These are phyloP conservation scores for Cantharis lateralis DNA, from an alignment of 2,888 invertebrate genomes.

Conservation along the genomic window DNA sequence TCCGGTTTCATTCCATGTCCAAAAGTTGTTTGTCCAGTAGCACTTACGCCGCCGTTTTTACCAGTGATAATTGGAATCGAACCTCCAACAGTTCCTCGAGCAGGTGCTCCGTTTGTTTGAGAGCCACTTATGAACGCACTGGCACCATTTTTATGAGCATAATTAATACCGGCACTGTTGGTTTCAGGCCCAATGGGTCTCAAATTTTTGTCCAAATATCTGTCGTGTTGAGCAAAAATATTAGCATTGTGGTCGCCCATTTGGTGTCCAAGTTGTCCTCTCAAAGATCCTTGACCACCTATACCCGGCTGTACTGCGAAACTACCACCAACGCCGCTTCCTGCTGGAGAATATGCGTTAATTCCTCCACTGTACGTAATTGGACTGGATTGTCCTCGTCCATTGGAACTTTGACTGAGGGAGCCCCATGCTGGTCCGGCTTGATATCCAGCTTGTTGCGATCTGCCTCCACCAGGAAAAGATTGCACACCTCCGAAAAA, in stretches of 20 bases:
- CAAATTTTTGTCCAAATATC: too few relatives aligned
- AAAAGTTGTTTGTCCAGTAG: too few relatives aligned
- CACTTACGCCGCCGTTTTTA: too few relatives aligned
- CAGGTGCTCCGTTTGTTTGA: too few relatives aligned
- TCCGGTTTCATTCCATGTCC: too few relatives aligned
- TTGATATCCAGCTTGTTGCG: constrained; percentile 3
- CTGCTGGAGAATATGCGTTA: neutral
- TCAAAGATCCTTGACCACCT: constrained; percentile 12
- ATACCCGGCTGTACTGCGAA: constrained; percentile 3
- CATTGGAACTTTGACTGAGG: neutral
- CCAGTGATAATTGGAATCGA: too few relatives aligned
- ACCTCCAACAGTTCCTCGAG: too few relatives aligned
- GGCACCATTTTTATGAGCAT: too few relatives aligned
- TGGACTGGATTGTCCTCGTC: neutral
- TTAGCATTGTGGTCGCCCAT: constrained; percentile 2
- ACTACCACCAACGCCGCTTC: neutral
- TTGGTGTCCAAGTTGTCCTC: constrained; percentile 2
- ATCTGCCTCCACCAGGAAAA: constrained; percentile 2
- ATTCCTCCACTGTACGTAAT: neutral
- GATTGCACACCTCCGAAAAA: constrained; percentile 3
- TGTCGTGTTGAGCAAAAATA: neutral
- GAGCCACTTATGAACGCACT: too few relatives aligned
- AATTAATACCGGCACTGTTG: too few relatives aligned
- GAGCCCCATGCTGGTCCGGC: constrained; percentile 21
- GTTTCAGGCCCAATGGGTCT: too few relatives aligned